phyloP scores from a whole-genome alignment of 1,140 invertebrate genomes.

The Euborellia annulipes region DNA sequence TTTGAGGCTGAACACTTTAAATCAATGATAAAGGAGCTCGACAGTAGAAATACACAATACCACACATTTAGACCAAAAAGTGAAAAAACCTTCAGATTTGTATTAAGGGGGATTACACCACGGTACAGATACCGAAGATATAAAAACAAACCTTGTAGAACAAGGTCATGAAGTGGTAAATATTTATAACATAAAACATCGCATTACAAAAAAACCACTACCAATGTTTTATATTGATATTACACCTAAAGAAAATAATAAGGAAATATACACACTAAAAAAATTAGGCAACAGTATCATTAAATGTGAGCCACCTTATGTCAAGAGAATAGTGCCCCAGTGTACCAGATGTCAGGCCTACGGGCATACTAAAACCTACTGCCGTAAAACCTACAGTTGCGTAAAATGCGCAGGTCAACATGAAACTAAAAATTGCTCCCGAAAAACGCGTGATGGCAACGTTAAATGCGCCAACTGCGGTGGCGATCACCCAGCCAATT shows the following conservation, averaged over 20 bases:
- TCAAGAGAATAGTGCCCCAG: conserved; percentile 19
- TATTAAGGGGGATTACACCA: too few relatives aligned
- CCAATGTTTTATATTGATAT: conserved; percentile 23
- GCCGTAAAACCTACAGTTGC: conserved; percentile 10
- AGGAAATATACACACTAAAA: conserved; percentile 22
- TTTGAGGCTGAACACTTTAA: too few relatives aligned
- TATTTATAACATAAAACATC: conserved; percentile 16
- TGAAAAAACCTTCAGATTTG: too few relatives aligned
- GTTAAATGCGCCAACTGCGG: conserved; percentile 12
- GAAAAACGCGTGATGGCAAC: conserved; percentile 1
- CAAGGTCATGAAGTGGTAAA: conserved; percentile 13
- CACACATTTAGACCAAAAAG: too few relatives aligned
- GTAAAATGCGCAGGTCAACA: conserved; percentile 15
- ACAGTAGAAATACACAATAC: too few relatives aligned
- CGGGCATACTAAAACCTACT: conserved; percentile 25
- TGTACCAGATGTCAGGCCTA: conserved; percentile 24
- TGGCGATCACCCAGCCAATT: conserved; percentile 13
- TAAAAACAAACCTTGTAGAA: conserved; percentile 5
- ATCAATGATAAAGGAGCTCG: too few relatives aligned
- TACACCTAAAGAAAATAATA: conserved; percentile 21
- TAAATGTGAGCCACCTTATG: conserved; percentile 19
- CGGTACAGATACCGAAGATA: too few relatives aligned
- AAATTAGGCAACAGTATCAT: conserved; percentile 19
- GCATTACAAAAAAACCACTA: conserved; percentile 19
- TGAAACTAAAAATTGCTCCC: conserved; percentile 4